A percentile compares a stretch with the other conserved stretches of the same genome.
Evolutionary conservation across 2,888 invertebrate genomes (phyloP).

Genomic region (Rhingia rostrata): DNA sequence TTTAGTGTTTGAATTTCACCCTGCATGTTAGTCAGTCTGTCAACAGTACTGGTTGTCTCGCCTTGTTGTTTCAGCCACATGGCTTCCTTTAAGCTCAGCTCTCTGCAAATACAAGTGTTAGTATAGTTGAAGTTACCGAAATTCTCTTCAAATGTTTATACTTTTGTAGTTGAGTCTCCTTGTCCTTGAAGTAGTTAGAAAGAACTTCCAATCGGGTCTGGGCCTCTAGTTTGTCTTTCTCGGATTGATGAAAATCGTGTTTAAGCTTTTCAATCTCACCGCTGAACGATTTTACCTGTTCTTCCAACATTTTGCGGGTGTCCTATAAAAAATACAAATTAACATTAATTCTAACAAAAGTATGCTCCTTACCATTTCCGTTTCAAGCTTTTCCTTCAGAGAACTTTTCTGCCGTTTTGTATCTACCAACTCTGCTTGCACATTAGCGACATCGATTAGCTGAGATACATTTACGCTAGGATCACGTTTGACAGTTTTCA

Average conservation of each 20-base stretch:
- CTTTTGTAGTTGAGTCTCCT: conserved; percentile 94
- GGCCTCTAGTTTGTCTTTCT: conserved; percentile 89
- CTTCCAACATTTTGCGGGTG: conserved; percentile 83
- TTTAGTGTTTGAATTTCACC: conserved; percentile 91
- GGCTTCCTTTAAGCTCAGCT: conserved; percentile 89
- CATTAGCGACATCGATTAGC: conserved; percentile 84
- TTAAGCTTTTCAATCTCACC: conserved; percentile 85
- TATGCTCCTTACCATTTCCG: conserved; percentile 79
- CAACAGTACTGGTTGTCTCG: conserved; percentile 91
- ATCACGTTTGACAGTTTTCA: conserved; percentile 83
- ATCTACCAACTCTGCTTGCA: conserved; percentile 85
- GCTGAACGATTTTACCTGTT: conserved; percentile 82
- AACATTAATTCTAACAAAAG: conserved; percentile 1
- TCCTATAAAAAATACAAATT: conserved; percentile 76
- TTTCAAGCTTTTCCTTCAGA: conserved; percentile 83
- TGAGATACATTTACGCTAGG: conserved; percentile 83
- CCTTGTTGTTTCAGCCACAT: conserved; percentile 92
- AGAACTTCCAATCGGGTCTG: conserved; percentile 93
- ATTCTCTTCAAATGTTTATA: conserved; percentile 82
- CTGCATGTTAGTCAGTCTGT: conserved; percentile 90
- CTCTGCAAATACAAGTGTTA: conserved; percentile 84
- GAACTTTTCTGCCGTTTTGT: conserved; percentile 84
- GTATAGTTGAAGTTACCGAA: conserved; percentile 3
- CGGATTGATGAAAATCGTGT: conserved; percentile 86
- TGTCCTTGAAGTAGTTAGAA: conserved; percentile 94